Conservation (phyloP, 35 echinoderm and acorn worm genomes). For the Ophiothrix spiculata region DNA sequence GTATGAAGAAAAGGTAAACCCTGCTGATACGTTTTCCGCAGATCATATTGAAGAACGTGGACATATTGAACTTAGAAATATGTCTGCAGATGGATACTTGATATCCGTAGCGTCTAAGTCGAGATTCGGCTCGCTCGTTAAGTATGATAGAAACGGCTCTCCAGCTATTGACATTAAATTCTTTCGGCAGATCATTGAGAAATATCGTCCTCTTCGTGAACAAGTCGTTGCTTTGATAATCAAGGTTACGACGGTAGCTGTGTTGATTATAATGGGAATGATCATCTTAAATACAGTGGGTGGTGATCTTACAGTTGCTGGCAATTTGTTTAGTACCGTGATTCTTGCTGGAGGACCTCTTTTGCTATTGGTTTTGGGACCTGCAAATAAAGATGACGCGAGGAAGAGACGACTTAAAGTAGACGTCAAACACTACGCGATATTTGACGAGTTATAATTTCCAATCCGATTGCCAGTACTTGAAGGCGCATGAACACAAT, state of each 20-base stretch:
- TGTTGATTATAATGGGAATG: constrained; percentile 57
- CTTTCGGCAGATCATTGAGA: constrained; percentile 42
- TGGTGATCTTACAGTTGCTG: constrained; percentile 49
- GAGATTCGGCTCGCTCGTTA: background rate
- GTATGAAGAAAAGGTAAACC: too few species aligned
- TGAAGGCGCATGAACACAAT: too few species aligned
- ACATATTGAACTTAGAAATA: too few species aligned
- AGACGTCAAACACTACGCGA: constrained; percentile 40
- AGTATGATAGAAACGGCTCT: constrained; percentile 8
- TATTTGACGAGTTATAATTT: background rate
- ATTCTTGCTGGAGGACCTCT: constrained; percentile 60
- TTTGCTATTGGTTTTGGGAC: constrained; percentile 43
- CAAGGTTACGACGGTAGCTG: constrained; percentile 32
- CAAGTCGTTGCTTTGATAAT: constrained; percentile 38
- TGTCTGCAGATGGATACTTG: too few species aligned
- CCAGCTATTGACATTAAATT: constrained; percentile 44
- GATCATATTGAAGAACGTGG: too few species aligned
- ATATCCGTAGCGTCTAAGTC: background rate
- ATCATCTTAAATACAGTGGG: constrained; percentile 57
- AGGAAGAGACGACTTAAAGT: constrained; percentile 41
- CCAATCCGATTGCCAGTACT: too few species aligned
- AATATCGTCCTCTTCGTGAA: constrained; percentile 45
- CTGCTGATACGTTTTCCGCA: too few species aligned
- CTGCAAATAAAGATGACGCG: constrained; percentile 44
- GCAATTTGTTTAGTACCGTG: constrained; percentile 62